Conservation (phyloP, 2,113 vertebrate species). For the Scatophagus argus region DNA sequence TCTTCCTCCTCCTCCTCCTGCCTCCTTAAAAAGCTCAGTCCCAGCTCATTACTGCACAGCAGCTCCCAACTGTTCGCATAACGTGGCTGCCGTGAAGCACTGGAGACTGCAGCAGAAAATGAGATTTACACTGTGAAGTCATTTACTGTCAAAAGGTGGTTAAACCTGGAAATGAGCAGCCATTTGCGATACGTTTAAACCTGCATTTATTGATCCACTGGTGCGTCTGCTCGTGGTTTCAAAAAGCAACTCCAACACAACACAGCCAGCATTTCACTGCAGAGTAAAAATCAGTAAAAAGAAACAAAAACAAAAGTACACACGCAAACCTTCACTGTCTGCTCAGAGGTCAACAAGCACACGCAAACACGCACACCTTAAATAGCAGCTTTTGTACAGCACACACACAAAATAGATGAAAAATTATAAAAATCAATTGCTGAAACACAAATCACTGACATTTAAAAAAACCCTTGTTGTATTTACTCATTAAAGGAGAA, state of each 20-base stretch:
- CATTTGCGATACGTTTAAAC: background rate
- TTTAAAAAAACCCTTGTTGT: background rate
- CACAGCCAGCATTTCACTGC: conserved; percentile 38
- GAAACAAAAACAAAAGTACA: conserved; percentile 17
- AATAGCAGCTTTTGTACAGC: conserved; percentile 54
- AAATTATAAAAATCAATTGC: background rate
- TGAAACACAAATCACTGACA: conserved; percentile 6
- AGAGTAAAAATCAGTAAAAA: conserved; percentile 58
- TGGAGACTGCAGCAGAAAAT: no score
- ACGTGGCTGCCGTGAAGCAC: no score
- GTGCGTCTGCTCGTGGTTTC: conserved; percentile 13
- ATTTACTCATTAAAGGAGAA: conserved; percentile 22
- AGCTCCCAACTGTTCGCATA: no score
- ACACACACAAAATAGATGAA: background rate
- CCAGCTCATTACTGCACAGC: no score
- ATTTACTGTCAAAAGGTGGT: no score
- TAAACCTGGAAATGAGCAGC: background rate
- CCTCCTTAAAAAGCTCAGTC: no score
- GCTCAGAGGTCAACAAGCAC: background rate
- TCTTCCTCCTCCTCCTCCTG: no score
- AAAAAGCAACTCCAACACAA: conserved; percentile 37
- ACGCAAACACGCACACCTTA: conserved; percentile 15
- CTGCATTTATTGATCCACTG: conserved; percentile 51
- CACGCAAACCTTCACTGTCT: background rate
- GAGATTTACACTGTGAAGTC: no score